Conservation (phyloP, 2,113 vertebrate genomes). For the Dissostichus mawsoni region DNA sequence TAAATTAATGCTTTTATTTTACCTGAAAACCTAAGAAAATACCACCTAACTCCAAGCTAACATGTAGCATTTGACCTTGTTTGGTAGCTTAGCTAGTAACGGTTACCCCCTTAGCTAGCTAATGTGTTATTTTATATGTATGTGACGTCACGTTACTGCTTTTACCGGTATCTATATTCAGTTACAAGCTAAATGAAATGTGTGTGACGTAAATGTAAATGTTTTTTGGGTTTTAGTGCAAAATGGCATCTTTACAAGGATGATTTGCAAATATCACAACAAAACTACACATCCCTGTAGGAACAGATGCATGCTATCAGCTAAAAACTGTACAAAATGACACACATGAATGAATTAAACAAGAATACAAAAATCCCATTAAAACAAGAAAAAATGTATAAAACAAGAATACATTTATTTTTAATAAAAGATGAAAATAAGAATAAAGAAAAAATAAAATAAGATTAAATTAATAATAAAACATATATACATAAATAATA, state of each 20-base stretch:
- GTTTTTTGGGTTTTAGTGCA: neutral
- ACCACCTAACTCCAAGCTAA: neutral
- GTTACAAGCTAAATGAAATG: neutral
- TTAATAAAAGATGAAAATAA: too few species aligned
- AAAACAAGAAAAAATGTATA: too few species aligned
- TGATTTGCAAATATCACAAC: slow-evolving; percentile 25
- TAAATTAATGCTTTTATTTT: neutral
- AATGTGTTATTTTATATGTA: neutral
- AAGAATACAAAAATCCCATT: too few species aligned
- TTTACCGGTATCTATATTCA: too few species aligned
- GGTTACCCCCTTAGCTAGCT: slow-evolving; percentile 33
- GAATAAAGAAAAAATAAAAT: too few species aligned
- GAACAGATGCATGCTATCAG: neutral
- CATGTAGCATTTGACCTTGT: slow-evolving; percentile 3
- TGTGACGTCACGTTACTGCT: neutral
- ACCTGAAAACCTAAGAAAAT: neutral
- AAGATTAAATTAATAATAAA: too few species aligned
- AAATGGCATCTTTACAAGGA: neutral
- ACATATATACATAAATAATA: too few species aligned
- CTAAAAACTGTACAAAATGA: too few species aligned
- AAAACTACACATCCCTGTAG: slow-evolving; percentile 36
- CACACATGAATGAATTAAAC: too few species aligned
- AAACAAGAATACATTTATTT: too few species aligned
- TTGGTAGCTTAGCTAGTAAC: slow-evolving; percentile 31
- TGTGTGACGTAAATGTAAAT: rapidly evolving